These are phyloP conservation scores for Emys orbicularis DNA, from an alignment of 2,797 vertebrate species.

Conservation along the genomic window DNA sequence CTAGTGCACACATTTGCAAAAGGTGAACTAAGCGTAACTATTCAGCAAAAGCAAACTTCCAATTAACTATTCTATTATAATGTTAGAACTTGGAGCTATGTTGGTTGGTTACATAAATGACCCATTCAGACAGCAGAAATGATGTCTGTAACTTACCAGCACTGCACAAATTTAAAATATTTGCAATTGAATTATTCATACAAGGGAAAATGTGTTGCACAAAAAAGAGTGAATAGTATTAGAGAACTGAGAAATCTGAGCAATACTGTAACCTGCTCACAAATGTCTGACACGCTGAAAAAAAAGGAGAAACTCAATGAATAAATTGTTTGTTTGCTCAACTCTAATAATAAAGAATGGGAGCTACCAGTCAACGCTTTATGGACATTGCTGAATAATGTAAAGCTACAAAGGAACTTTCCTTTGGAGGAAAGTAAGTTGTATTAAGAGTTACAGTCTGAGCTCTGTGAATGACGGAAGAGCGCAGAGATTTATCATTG, in stretches of 20 bases:
- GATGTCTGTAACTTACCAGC: neutral
- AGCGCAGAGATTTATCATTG: neutral
- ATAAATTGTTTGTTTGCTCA: neutral
- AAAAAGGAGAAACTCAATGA: neutral
- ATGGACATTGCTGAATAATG: neutral
- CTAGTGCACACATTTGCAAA: rapidly evolving
- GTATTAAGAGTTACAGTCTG: neutral
- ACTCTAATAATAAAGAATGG: neutral
- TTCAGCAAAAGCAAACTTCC: neutral
- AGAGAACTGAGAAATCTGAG: neutral
- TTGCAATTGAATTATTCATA: neutral
- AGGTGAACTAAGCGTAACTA: neutral
- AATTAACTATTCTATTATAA: neutral
- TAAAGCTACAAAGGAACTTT: conserved; percentile 1
- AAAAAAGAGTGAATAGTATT: neutral
- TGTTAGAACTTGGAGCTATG: neutral
- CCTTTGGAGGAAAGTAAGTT: neutral
- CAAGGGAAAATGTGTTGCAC: neutral
- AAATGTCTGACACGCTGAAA: neutral
- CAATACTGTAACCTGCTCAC: neutral
- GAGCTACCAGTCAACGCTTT: neutral
- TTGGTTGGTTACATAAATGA: neutral
- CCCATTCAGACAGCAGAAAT: neutral
- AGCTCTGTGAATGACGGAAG: conserved; percentile 1
- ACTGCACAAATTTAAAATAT: neutral